Percentiles rank a stretch among this genome's conserved stretches.
These are phyloP conservation scores for Maniola hyperantus DNA, from an alignment of 2,888 invertebrate genomes.

Conservation along the genomic window DNA sequence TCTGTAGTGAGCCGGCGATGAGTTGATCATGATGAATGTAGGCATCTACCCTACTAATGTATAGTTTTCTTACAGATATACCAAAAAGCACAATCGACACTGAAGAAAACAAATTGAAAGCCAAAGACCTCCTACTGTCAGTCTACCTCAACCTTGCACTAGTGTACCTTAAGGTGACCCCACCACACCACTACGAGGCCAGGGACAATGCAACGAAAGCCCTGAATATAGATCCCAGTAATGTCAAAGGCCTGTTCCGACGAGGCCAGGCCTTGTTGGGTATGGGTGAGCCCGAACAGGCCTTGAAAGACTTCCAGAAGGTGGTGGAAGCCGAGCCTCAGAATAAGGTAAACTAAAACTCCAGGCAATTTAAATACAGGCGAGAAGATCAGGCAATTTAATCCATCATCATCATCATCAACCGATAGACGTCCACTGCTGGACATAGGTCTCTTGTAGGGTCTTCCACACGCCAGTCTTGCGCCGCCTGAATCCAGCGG, in stretches of 20 bases:
- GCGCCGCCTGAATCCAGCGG: too few relatives aligned
- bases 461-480: too few relatives aligned
- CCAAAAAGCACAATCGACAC: slow-evolving; percentile 51
- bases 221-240: slow-evolving; percentile 87
- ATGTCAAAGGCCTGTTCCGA: slow-evolving; percentile 95
- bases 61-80: slow-evolving; percentile 50
- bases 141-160: slow-evolving; percentile 91
- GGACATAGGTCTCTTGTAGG: too few relatives aligned
- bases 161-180: slow-evolving; percentile 89
- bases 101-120: slow-evolving; percentile 53
- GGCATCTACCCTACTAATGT: background rate
- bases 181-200: slow-evolving; percentile 85
- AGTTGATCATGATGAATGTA: background rate
- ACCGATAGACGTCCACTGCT: too few relatives aligned
- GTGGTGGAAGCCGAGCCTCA: slow-evolving; percentile 90
- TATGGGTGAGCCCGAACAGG: slow-evolving; percentile 89
- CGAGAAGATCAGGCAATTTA: too few relatives aligned
- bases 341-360: slow-evolving; percentile 83
- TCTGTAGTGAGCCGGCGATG: too few relatives aligned
- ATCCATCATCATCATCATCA: too few relatives aligned
- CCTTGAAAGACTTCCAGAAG: slow-evolving; percentile 89
- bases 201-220: slow-evolving; percentile 90
- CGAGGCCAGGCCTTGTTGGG: slow-evolving; percentile 91
- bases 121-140: slow-evolving; percentile 83
- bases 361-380: too few relatives aligned